Evolutionary conservation across 2,113 vertebrate species (phyloP).

Genomic region (Prietella phreatophila): DNA sequence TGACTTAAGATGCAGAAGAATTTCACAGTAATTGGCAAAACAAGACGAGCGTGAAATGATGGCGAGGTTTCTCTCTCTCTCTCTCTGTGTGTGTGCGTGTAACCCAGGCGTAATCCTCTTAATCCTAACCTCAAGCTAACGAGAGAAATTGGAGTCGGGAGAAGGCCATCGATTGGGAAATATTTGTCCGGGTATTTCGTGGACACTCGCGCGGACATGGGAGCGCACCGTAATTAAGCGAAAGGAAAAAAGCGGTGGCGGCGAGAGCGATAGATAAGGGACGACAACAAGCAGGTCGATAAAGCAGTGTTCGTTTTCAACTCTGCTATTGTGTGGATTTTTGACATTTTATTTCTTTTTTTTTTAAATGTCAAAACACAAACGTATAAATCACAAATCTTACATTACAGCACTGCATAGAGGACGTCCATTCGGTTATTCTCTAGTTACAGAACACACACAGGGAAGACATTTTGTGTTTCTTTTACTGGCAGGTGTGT

Average conservation of each 20-base stretch:
- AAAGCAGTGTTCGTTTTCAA: neutral
- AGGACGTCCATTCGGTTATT: too few species aligned
- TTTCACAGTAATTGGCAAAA: neutral
- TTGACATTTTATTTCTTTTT: too few species aligned
- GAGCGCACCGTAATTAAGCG: neutral
- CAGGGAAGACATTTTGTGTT: neutral
- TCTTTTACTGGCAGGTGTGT: neutral
- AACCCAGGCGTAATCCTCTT: neutral
- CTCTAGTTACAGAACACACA: too few species aligned
- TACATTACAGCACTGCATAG: too few species aligned
- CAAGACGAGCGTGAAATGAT: conserved; percentile 12
- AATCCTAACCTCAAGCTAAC: conserved; percentile 25
- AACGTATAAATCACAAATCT: neutral
- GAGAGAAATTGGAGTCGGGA: neutral
- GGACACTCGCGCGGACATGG: neutral
- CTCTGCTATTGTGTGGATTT: neutral
- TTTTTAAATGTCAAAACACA: too few species aligned
- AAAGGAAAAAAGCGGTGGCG: neutral
- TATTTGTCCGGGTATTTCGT: conserved; percentile 13
- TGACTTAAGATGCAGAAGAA: neutral
- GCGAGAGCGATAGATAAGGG: neutral
- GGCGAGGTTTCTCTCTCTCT: neutral
- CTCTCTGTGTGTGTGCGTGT: neutral
- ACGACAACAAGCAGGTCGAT: neutral
- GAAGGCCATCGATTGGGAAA: conserved; percentile 27